Evolutionary conservation across 1,140 invertebrate species (phyloP).

Genomic region (honey bee (Apis mellifera)): DNA sequence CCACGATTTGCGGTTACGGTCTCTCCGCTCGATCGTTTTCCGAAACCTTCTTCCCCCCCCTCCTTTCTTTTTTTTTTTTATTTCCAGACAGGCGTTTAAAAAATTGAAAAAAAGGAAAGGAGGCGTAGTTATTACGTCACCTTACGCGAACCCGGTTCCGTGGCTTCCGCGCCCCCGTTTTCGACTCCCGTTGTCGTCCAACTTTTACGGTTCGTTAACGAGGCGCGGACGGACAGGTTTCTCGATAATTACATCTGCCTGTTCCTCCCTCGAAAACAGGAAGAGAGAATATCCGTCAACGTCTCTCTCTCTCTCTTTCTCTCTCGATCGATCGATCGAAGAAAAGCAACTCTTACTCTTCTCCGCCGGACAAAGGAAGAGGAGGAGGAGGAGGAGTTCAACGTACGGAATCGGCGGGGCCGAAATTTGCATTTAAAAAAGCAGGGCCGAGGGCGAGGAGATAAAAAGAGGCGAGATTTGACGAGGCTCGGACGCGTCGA

Average conservation of each 20-base stretch:
- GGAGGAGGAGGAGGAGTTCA: slow-evolving; percentile 22
- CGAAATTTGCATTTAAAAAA: slow-evolving; percentile 67
- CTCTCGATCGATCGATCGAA: background rate
- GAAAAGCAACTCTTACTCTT: background rate
- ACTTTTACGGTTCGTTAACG: slow-evolving; percentile 18
- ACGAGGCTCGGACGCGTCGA: slow-evolving; percentile 55
- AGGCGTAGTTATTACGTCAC: no score
- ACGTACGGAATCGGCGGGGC: slow-evolving; percentile 34
- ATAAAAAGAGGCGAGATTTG: slow-evolving; percentile 53
- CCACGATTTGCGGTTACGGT: no score
- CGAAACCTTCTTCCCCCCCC: background rate
- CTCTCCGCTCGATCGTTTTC: no score
- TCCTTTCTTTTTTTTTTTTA: slow-evolving; percentile 2
- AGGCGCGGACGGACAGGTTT: slow-evolving; percentile 25
- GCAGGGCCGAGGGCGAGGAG: slow-evolving; percentile 49
- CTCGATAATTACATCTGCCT: slow-evolving; percentile 22
- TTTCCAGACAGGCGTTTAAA: background rate
- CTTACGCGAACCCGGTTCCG: no score
- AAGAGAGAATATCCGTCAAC: no score
- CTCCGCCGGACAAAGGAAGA: no score
- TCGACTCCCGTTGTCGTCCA: background rate
- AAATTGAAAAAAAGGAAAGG: no score
- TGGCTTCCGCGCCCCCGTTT: no score
- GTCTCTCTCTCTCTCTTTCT: no score
- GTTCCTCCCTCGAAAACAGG: background rate